phyloP scores from a whole-genome alignment of 1,140 invertebrate species.

The Trichonephila inaurata region DNA sequence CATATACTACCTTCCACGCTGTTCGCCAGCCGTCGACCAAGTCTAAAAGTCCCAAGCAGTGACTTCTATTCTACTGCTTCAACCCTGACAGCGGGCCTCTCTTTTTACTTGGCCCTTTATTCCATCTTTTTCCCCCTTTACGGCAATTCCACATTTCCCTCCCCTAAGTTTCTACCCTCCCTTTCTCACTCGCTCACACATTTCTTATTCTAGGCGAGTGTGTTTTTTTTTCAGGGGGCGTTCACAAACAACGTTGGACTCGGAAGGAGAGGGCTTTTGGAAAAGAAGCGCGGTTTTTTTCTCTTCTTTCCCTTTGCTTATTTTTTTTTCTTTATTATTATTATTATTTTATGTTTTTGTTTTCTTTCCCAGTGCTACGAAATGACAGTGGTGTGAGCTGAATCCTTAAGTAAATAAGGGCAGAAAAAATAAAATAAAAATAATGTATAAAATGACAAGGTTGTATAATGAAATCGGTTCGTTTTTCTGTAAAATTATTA shows the following conservation, averaged over 20 bases:
- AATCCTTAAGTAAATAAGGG: conserved; percentile 25
- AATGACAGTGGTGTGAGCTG: conserved; percentile 43
- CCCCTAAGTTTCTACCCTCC: neutral
- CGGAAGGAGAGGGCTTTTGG: conserved; percentile 9
- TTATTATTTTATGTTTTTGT: conserved; percentile 11
- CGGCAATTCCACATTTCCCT: conserved; percentile 36
- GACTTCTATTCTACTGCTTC: neutral
- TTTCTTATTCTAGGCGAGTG: conserved; percentile 56
- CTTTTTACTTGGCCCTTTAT: conserved; percentile 39
- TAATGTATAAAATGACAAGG: conserved; percentile 13
- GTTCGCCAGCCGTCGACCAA: neutral
- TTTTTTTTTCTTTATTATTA: neutral
- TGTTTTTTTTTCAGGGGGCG: conserved; percentile 41
- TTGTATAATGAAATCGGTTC: conserved; percentile 41
- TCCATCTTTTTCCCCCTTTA: conserved; percentile 55
- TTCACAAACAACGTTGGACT: conserved; percentile 53
- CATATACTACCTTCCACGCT: neutral
- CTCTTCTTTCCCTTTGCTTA: neutral
- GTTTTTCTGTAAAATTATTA: conserved; percentile 32
- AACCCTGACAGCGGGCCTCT: conserved; percentile 52
- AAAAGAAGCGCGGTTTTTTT: neutral
- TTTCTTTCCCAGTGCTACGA: conserved; percentile 23
- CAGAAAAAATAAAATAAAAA: neutral
- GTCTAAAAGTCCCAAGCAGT: neutral
- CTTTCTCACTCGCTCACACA: conserved; percentile 13